A percentile compares a stretch with the other conserved stretches of the same genome.
Evolutionary conservation across 2,888 invertebrate species (phyloP).

Genomic region (Nesidiocoris tenuis): DNA sequence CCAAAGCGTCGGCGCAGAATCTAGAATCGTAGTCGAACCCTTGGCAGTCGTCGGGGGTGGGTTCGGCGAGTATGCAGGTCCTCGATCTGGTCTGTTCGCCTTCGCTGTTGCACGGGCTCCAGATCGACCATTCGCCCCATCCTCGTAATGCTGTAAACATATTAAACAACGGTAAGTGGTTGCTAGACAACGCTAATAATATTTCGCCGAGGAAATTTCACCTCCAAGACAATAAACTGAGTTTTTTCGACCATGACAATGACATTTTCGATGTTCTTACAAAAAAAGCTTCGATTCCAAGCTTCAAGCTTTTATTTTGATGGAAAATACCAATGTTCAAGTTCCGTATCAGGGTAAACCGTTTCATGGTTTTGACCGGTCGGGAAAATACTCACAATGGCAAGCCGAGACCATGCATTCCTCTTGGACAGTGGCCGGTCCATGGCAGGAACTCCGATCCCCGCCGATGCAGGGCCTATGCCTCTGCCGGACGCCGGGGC

Average conservation of each 20-base stretch:
- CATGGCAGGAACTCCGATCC: slow-evolving; percentile 59
- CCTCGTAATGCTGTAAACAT: slow-evolving; percentile 62
- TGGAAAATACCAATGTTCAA: too few relatives aligned
- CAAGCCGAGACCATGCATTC: slow-evolving; percentile 71
- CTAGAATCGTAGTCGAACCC: slow-evolving; percentile 70
- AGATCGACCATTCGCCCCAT: slow-evolving; percentile 75
- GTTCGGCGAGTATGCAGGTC: slow-evolving; percentile 61
- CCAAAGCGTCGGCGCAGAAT: slow-evolving; percentile 58
- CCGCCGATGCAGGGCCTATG: slow-evolving; percentile 63
- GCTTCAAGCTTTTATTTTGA: too few relatives aligned
- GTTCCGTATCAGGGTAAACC: too few relatives aligned
- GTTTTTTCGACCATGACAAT: too few relatives aligned
- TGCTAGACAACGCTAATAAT: slow-evolving; percentile 14
- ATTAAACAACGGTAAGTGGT: too few relatives aligned
- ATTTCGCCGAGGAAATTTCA: too few relatives aligned
- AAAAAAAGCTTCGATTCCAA: neutral
- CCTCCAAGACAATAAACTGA: too few relatives aligned
- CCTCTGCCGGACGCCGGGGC: slow-evolving; percentile 67
- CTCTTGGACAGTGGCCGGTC: slow-evolving; percentile 65
- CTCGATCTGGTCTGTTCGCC: slow-evolving; percentile 70
- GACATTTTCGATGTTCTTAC: too few relatives aligned
- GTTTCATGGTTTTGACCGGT: too few relatives aligned
- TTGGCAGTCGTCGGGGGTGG: slow-evolving; percentile 64
- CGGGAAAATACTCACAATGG: slow-evolving; percentile 58
- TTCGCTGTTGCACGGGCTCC: slow-evolving; percentile 65